These are phyloP conservation scores for Burhinus oedicnemus DNA, from an alignment of 2,113 vertebrate genomes.

Conservation along the genomic window DNA sequence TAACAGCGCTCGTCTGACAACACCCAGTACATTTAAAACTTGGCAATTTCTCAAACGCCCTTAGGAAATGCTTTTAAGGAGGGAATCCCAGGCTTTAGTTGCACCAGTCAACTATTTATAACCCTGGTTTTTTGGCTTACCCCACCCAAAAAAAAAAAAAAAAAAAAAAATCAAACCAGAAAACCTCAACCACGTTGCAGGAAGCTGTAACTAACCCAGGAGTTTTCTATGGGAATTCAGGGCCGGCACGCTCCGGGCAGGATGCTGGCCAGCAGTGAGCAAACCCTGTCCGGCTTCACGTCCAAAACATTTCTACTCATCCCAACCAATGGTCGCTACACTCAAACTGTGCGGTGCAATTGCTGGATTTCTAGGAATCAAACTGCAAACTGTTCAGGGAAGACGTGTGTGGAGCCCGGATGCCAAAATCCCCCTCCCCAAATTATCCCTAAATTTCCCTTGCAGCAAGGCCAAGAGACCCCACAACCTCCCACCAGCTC, in stretches of 20 bases:
- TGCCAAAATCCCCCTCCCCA: not conserved
- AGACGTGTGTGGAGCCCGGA: rapidly evolving
- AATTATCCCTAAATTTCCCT: not conserved
- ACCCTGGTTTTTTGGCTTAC: rapidly evolving
- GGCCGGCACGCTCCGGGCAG: not conserved
- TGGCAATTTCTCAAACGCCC: not conserved
- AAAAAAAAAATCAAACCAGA: not conserved
- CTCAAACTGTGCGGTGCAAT: rapidly evolving
- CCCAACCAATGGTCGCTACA: not conserved
- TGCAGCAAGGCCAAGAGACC: not conserved
- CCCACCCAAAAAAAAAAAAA: not conserved
- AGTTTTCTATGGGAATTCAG: not conserved
- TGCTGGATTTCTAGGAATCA: rapidly evolving
- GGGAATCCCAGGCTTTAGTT: not conserved
- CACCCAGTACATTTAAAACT: not conserved
- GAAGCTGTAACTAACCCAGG: not conserved
- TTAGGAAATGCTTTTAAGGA: not conserved
- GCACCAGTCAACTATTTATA: not conserved
- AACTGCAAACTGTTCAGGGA: not conserved
- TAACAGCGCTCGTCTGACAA: not conserved
- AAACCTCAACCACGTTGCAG: not conserved
- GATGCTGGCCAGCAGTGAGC: too few relatives aligned
- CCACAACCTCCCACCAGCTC: not conserved
- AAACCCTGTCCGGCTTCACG: rapidly evolving
- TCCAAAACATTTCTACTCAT: not conserved